Conservation (phyloP, 2,113 vertebrate genomes). For the Natator depressus region DNA sequence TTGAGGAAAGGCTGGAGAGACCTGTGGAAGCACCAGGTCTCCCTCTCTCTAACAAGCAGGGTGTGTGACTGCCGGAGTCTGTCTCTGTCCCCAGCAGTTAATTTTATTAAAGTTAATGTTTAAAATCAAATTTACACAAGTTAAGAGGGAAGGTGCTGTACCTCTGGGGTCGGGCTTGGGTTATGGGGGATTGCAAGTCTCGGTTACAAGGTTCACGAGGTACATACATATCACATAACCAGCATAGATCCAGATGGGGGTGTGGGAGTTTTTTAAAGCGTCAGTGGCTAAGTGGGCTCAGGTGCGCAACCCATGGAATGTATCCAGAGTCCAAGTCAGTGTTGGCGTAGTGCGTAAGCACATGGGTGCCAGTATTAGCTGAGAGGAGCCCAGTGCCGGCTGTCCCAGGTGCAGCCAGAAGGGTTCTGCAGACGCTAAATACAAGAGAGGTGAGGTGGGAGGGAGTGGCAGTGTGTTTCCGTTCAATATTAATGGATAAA, state of each 20-base stretch:
- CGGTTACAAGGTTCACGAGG: too few species aligned
- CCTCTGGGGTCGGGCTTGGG: too few species aligned
- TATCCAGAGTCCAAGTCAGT: too few species aligned
- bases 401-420: background rate
- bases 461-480: background rate
- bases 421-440: background rate
- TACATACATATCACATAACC: too few species aligned
- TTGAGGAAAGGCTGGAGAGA: background rate
- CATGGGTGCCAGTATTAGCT: background rate
- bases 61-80: background rate
- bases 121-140: too few species aligned
- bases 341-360: too few species aligned
- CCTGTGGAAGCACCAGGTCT: background rate
- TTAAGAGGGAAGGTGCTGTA: too few species aligned
- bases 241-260: too few species aligned
- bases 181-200: too few species aligned
- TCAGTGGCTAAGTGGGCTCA: too few species aligned
- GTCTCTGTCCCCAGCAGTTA: background rate
- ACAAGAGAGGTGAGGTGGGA: background rate
- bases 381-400: background rate
- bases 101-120: background rate
- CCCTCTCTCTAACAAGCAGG: accelerated
- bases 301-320: too few species aligned
- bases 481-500: slow-evolving; percentile 30
- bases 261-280: too few species aligned